Evolutionary conservation across 2,113 vertebrate genomes (phyloP), one percentile per base, ranked within the genome.

Genomic region (Excalfactoria chinensis): DNA sequence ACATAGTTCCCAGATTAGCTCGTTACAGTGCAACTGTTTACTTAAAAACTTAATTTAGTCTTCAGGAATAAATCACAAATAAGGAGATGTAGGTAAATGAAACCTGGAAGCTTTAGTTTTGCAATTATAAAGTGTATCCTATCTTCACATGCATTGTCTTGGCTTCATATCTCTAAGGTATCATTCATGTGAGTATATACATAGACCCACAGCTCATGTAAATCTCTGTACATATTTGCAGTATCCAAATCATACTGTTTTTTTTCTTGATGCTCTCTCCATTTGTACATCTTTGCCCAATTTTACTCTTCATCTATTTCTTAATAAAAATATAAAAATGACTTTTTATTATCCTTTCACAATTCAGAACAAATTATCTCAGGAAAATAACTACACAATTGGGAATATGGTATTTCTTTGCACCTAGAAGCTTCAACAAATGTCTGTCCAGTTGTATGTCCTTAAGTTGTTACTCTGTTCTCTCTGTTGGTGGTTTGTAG

Each of bases 21-120:
- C 92, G 85, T 95, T 93, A 93, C 55, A 84, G 19, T 78, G 90
- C 41, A 90, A 82, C 46, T 97, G 84, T 97, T 97, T 95, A 95
- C 89, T 78, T 91, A 92, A 95, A 96, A 93, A 91, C 91, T 97
- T 96, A 91, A 91, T 94, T 95, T 91, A 91, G 74, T 78, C 73
- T 78, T 88, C 73, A 78, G 76, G 86, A 79, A 93, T 89, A 92
- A 91, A 94, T 93, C 84, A 95, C 69, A 91, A 94, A 90, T 91
- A 96, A 96, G 41, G 77, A 96, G 91, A 86, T 62, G 34, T 20
- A 56, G 60, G 85, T 74, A 91, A 93, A 94, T 34, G 32, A 94
- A 84, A 58, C 66, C 22, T 40, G 63, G 60, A 71, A 88, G 83
- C 62, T 69, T 53, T 41, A 79, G 48, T 32, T 58, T 11, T 44